Evolutionary conservation across 2,888 invertebrate genomes (phyloP).

Genomic region (Eugnorisma glareosa): DNA sequence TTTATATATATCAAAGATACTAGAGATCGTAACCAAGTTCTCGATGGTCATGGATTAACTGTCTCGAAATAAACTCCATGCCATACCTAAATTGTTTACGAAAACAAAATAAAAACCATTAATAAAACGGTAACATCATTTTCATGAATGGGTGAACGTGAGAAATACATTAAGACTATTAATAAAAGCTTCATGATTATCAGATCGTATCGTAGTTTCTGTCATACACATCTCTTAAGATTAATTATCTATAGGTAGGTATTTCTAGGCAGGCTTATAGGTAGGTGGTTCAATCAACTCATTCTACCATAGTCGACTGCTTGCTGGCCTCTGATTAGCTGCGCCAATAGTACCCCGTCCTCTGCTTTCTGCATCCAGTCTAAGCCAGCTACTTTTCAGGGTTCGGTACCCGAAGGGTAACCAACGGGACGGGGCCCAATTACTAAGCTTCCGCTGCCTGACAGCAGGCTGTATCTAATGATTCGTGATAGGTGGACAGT

Average conservation of each 20-base stretch:
- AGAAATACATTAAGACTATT: neutral
- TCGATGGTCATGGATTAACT: neutral
- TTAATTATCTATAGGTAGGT: neutral
- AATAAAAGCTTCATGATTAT: constrained; percentile 12
- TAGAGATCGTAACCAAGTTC: neutral
- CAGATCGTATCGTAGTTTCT: neutral
- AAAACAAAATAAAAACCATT: constrained; percentile 19
- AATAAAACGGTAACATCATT: constrained; percentile 31
- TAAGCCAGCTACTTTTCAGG: neutral
- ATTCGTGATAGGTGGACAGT: no score
- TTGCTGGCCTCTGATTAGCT: neutral
- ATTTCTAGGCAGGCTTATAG: no score
- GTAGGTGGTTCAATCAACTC: neutral
- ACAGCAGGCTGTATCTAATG: no score
- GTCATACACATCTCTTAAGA: neutral
- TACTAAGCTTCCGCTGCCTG: no score
- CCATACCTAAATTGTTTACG: constrained; percentile 5
- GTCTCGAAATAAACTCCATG: neutral
- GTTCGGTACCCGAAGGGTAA: no score
- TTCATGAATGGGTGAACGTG: neutral
- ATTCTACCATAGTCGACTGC: neutral
- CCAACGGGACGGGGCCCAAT: no score
- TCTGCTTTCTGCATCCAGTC: neutral
- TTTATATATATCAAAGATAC: neutral
- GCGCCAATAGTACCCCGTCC: no score